A percentile compares a stretch with the other conserved stretches of the same genome.
phyloP scores from a whole-genome alignment of 2,888 invertebrate species.

The Seira sanloemensis region DNA sequence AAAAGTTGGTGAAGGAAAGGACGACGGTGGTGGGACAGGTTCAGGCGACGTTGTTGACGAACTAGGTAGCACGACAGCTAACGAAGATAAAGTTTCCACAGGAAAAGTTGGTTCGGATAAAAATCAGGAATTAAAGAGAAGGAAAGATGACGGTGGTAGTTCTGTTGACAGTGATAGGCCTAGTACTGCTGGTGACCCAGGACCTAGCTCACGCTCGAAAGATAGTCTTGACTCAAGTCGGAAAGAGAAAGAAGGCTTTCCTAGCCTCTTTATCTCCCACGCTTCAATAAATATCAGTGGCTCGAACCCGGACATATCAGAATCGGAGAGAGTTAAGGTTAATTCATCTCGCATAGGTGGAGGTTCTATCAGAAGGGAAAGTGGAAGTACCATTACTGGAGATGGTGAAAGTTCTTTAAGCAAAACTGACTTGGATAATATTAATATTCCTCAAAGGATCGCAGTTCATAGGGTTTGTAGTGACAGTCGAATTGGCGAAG shows the following conservation, averaged over 20 bases:
- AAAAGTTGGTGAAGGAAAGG: slow-evolving; percentile 2
- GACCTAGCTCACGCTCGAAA: slow-evolving; percentile 57
- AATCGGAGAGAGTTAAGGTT: slow-evolving; percentile 47
- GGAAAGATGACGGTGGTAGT: slow-evolving; percentile 51
- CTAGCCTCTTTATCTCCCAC: slow-evolving; percentile 64
- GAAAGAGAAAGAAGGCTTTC: slow-evolving; percentile 61
- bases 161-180: slow-evolving; percentile 49
- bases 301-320: slow-evolving; percentile 58
- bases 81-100: neutral
- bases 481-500: slow-evolving; percentile 68
- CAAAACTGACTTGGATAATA: slow-evolving; percentile 49
- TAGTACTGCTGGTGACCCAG: slow-evolving; percentile 60
- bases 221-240: slow-evolving; percentile 48
- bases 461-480: slow-evolving; percentile 64
- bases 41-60: neutral
- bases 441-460: slow-evolving; percentile 36
- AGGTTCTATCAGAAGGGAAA: neutral
- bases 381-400: neutral
- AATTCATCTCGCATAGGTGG: slow-evolving; percentile 10
- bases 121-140: neutral
- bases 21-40: slow-evolving; percentile 20
- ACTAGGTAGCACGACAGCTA: neutral
- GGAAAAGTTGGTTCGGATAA: neutral
- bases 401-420: slow-evolving; percentile 1
- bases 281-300: slow-evolving; percentile 63